Conservation (phyloP, 2,888 invertebrate genomes). For the Calameuta idolon region DNA sequence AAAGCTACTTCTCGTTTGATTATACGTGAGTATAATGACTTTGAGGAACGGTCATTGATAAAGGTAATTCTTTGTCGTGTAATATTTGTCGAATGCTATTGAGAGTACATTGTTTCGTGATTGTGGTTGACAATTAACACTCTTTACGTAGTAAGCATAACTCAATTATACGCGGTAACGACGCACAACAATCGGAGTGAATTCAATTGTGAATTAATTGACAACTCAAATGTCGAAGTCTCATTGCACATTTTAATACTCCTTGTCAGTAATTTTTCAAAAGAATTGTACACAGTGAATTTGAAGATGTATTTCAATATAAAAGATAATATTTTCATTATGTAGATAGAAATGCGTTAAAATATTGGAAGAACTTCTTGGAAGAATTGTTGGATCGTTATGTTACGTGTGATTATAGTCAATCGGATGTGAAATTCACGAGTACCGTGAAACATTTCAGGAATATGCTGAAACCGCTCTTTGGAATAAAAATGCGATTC, state of each 20-base stretch:
- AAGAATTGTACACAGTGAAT: neutral
- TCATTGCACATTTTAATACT: neutral
- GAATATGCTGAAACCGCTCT: neutral
- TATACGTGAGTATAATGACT: neutral
- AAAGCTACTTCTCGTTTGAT: neutral
- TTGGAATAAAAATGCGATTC: neutral
- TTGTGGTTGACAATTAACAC: neutral
- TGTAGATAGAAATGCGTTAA: conserved; percentile 3
- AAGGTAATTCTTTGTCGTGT: neutral
- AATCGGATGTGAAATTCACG: neutral
- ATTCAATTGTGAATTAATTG: neutral
- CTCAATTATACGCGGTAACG: neutral
- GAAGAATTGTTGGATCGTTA: conserved; percentile 17
- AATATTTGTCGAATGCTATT: neutral
- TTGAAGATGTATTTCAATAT: neutral
- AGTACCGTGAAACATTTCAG: neutral
- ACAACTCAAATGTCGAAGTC: neutral
- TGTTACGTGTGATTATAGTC: neutral
- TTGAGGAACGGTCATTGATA: neutral
- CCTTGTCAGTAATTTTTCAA: neutral
- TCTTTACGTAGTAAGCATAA: neutral
- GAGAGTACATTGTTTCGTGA: neutral
- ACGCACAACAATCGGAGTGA: neutral
- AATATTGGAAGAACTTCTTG: conserved; percentile 22
- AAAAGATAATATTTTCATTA: conserved; percentile 20